phyloP scores from a whole-genome alignment of 2,888 invertebrate genomes.

The Aquatica leii region DNA sequence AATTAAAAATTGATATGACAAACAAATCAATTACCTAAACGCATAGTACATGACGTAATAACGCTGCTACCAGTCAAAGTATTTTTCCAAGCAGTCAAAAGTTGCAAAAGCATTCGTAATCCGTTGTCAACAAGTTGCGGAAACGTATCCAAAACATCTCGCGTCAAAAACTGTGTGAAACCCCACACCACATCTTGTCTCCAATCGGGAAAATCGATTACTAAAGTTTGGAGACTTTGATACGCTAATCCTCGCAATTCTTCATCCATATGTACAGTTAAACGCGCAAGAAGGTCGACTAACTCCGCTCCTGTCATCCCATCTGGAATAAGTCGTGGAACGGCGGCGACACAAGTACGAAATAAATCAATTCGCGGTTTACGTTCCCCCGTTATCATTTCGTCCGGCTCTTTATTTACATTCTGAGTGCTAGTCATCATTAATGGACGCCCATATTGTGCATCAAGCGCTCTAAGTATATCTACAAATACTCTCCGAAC shows the following conservation, averaged over 20 bases:
- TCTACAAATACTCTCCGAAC: constrained; percentile 95
- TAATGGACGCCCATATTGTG: constrained; percentile 95
- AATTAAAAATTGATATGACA: too few species aligned
- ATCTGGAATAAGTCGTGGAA: constrained; percentile 96
- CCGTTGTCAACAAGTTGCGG: constrained; percentile 93
- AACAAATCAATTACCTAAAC: constrained; percentile 41
- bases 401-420: constrained; percentile 91
- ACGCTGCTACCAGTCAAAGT: constrained; percentile 65
- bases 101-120: constrained; percentile 88
- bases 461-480: constrained; percentile 91
- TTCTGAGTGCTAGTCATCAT: constrained; percentile 97
- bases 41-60: constrained; percentile 39
- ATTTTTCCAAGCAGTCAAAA: constrained; percentile 92
- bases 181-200: constrained; percentile 94
- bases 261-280: constrained; percentile 99
- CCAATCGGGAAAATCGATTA: constrained; percentile 97
- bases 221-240: constrained; percentile 94
- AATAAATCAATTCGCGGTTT: constrained; percentile 98
- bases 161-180: constrained; percentile 92
- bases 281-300: constrained; percentile 90
- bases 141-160: constrained; percentile 90
- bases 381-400: constrained; percentile 93
- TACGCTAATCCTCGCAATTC: constrained; percentile 93
- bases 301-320: constrained; percentile 95
- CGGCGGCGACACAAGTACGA: constrained; percentile 97